Percentiles rank a stretch among this genome's conserved stretches.
These are phyloP conservation scores for Rachycentron canadum DNA, from an alignment of 2,797 vertebrate species.

Conservation along the genomic window DNA sequence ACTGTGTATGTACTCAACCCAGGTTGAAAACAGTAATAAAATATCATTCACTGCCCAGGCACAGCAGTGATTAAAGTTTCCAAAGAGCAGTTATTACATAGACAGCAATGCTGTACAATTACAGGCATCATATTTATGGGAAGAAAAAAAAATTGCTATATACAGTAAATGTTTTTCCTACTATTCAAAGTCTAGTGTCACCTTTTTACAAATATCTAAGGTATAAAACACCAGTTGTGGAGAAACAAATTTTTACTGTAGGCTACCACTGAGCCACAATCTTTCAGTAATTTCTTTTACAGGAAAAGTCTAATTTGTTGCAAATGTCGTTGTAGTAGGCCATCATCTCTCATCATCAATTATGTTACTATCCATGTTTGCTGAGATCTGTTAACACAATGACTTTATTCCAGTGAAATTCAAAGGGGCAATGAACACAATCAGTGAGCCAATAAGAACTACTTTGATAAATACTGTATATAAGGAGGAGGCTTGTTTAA, in stretches of 20 bases:
- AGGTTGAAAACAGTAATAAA: conserved; percentile 56
- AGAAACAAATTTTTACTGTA: conserved; percentile 5
- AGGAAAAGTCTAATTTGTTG: neutral
- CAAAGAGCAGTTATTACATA: conserved; percentile 43
- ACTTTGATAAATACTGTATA: neutral
- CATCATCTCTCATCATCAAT: neutral
- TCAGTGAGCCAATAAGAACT: neutral
- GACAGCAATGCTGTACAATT: conserved; percentile 46
- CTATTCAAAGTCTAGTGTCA: conserved; percentile 12
- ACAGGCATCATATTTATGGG: conserved; percentile 40
- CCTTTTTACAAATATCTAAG: neutral
- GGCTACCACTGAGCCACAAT: neutral
- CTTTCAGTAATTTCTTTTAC: conserved; percentile 12
- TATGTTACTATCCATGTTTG: neutral
- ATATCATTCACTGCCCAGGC: conserved; percentile 37
- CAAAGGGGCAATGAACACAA: neutral
- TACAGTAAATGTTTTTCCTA: neutral
- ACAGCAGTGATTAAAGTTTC: conserved; percentile 58
- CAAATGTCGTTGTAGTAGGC: neutral
- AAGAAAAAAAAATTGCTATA: conserved; percentile 21
- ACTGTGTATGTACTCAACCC: conserved; percentile 27
- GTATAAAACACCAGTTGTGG: neutral
- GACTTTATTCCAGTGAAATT: neutral
- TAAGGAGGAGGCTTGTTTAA: neutral
- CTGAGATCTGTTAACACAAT: neutral